Evolutionary conservation across 1,140 invertebrate species (phyloP).

Genomic region (Homarus americanus): DNA sequence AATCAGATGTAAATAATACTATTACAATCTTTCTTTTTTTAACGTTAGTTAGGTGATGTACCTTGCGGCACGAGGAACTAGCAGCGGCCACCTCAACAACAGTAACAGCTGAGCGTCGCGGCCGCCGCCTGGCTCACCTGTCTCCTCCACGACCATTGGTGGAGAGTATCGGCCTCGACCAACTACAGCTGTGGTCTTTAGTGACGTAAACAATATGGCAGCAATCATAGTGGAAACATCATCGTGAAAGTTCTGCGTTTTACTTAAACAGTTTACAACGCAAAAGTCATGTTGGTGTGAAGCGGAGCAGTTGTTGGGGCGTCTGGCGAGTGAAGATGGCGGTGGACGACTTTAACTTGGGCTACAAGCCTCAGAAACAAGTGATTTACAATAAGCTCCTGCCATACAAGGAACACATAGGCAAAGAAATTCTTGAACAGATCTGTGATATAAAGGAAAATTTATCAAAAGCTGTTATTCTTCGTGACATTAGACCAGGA

Average conservation of each 20-base stretch:
- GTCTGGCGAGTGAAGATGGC: not conserved
- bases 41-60: no score
- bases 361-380: slow-evolving; percentile 81
- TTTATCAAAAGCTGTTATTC: slow-evolving; percentile 83
- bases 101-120: no score
- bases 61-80: no score
- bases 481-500: slow-evolving; percentile 84
- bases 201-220: slow-evolving; percentile 26
- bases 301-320: not conserved
- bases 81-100: no score
- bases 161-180: not conserved
- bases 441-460: slow-evolving; percentile 85
- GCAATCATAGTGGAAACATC: slow-evolving; percentile 34
- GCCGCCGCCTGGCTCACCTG: no score
- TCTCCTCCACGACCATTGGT: no score
- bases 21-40: no score
- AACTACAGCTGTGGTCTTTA: not conserved
- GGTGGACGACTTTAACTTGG: slow-evolving; percentile 73
- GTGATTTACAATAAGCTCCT: slow-evolving; percentile 84
- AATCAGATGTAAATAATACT: no score
- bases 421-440: slow-evolving; percentile 81
- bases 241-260: slow-evolving; percentile 32
- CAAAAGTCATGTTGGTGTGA: not conserved
- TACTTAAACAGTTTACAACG: not conserved
- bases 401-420: slow-evolving; percentile 84